Evolutionary conservation across 1,140 invertebrate species (phyloP).

Genomic region (Bombus waltoni): DNA sequence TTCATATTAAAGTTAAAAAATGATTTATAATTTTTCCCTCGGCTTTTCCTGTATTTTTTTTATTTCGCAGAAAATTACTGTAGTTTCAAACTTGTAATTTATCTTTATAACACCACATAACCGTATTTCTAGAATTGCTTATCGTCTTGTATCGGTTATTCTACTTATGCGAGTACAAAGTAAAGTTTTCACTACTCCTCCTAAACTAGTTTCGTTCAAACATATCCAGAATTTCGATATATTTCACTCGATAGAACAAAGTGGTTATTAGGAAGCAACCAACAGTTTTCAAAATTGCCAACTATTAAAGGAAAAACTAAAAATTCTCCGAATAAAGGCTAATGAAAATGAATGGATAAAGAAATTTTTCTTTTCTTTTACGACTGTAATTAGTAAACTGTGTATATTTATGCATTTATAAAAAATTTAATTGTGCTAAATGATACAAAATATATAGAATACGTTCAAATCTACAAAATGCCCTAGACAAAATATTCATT

Average conservation of each 20-base stretch:
- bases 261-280: neutral
- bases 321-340: neutral
- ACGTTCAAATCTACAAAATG: no score
- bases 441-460: no score
- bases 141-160: neutral
- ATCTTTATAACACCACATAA: neutral
- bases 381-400: no score
- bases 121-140: slow-evolving; percentile 13
- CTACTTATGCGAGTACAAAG: neutral
- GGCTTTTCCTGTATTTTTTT: neutral
- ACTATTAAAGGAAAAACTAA: neutral
- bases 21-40: neutral
- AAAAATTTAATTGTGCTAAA: no score
- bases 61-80: neutral
- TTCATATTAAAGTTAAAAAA: neutral
- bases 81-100: neutral
- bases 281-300: neutral
- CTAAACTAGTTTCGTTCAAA: neutral
- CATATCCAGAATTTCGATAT: neutral
- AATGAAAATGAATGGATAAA: neutral
- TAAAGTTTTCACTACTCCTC: neutral
- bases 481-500: no score
- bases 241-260: neutral
- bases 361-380: neutral
- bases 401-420: no score